Conservation (phyloP, 2,797 vertebrate species). For the Champsocephalus gunnari region DNA sequence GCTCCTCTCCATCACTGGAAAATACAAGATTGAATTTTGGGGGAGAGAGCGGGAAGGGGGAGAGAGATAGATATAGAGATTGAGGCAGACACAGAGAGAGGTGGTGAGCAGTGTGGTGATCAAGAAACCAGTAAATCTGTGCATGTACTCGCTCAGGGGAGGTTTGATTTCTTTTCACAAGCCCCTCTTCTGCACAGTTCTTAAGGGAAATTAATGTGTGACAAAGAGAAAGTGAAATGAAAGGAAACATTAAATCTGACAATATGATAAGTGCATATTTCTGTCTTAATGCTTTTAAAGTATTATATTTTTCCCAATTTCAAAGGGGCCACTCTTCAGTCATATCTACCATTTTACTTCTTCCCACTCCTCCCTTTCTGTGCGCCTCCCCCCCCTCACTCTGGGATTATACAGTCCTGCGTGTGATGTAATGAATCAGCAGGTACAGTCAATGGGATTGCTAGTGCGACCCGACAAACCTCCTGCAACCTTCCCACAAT, state of each 20-base stretch:
- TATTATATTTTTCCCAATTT: slow-evolving; percentile 54
- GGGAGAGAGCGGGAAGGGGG: slow-evolving; percentile 50
- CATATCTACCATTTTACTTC: slow-evolving; percentile 27
- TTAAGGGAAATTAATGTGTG: slow-evolving; percentile 41
- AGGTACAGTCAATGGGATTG: slow-evolving; percentile 45
- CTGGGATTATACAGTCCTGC: slow-evolving; percentile 43
- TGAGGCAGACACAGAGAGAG: slow-evolving; percentile 55
- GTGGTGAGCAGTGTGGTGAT: slow-evolving; percentile 26
- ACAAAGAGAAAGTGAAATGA: slow-evolving; percentile 52
- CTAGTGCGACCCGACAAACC: slow-evolving; percentile 42
- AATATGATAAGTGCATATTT: slow-evolving; percentile 27
- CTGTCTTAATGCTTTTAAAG: slow-evolving; percentile 63
- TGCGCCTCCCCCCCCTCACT: slow-evolving; percentile 7
- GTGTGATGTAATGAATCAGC: slow-evolving; percentile 60
- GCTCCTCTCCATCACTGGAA: slow-evolving; percentile 72
- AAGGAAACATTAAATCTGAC: slow-evolving; percentile 48
- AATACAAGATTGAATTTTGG: slow-evolving; percentile 81
- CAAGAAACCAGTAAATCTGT: slow-evolving; percentile 69
- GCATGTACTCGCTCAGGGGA: slow-evolving; percentile 53
- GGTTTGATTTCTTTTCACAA: slow-evolving; percentile 62
- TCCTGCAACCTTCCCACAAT: slow-evolving; percentile 31
- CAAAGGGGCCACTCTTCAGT: slow-evolving; percentile 41
- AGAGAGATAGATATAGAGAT: slow-evolving; percentile 62
- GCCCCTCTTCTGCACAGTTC: slow-evolving; percentile 23
- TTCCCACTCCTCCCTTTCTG: not conserved